These are phyloP conservation scores for Monodelphis domestica DNA, from an alignment of 2,797 vertebrate genomes.

Conservation along the genomic window DNA sequence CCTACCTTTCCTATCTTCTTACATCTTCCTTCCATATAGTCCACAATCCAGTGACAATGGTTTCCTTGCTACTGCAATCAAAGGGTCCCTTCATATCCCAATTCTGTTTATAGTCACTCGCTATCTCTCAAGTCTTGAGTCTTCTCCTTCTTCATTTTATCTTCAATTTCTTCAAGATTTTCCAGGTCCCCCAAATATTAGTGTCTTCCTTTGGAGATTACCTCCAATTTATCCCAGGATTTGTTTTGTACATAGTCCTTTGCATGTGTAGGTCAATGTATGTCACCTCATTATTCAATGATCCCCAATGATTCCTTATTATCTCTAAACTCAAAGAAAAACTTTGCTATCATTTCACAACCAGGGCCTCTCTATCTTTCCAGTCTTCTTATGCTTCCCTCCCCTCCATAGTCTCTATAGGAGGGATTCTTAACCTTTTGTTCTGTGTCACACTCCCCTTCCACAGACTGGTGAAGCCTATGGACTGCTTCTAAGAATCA, in stretches of 20 bases:
- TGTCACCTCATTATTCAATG: not conserved
- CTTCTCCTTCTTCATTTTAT: not conserved
- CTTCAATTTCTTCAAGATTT: not conserved
- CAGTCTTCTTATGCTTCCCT: not conserved
- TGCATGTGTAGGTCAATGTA: not conserved
- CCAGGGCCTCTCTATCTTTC: not conserved
- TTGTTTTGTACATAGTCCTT: not conserved
- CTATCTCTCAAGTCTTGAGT: not conserved
- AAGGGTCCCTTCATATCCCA: not conserved
- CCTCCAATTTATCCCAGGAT: not conserved
- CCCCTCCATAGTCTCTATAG: not conserved
- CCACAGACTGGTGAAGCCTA: not conserved
- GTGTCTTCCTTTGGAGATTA: not conserved
- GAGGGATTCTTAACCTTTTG: not conserved
- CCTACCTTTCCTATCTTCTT: not conserved
- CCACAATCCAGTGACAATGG: not conserved
- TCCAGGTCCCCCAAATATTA: not conserved
- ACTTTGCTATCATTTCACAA: no score
- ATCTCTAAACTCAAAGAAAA: not conserved
- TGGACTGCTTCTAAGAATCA: not conserved
- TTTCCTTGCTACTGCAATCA: not conserved
- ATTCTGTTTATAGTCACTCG: not conserved
- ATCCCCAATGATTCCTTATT: not conserved
- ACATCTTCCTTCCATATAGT: not conserved
- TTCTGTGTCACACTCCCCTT: not conserved